phyloP scores from a whole-genome alignment of 1,140 invertebrate genomes.

The Arion vulgaris region DNA sequence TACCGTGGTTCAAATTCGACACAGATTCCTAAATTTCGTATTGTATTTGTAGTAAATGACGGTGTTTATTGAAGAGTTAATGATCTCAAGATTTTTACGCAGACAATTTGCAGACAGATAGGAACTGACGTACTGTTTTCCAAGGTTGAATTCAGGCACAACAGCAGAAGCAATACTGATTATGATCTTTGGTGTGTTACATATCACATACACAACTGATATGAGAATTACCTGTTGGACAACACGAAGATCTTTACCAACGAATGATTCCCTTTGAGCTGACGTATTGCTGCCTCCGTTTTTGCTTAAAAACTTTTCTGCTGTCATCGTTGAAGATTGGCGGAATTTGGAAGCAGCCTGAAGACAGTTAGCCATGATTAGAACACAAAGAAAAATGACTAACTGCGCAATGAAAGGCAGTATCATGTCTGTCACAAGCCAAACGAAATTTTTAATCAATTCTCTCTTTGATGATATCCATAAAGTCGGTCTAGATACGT shows the following conservation, averaged over 20 bases:
- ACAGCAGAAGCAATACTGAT: background rate
- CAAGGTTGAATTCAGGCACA: background rate
- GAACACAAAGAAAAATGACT: background rate
- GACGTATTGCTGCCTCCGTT: background rate
- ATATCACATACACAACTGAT: background rate
- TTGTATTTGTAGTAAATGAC: background rate
- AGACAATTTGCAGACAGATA: background rate
- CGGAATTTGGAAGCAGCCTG: background rate
- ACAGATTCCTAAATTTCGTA: conserved; percentile 4
- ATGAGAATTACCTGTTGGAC: conserved; percentile 7
- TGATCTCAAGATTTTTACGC: background rate
- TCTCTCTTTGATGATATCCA: background rate
- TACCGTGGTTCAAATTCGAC: background rate
- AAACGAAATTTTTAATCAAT: background rate
- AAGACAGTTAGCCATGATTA: background rate
- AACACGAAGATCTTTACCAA: background rate
- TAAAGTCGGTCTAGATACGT: background rate
- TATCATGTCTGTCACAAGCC: background rate
- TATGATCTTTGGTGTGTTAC: conserved; percentile 1
- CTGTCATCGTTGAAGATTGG: background rate
- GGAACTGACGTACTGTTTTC: background rate
- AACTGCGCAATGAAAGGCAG: background rate
- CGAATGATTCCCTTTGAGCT: background rate
- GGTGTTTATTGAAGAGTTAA: background rate
- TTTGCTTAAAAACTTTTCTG: background rate